phyloP scores from a whole-genome alignment of 2,113 vertebrate species.

The Eudyptes chrysolophus region DNA sequence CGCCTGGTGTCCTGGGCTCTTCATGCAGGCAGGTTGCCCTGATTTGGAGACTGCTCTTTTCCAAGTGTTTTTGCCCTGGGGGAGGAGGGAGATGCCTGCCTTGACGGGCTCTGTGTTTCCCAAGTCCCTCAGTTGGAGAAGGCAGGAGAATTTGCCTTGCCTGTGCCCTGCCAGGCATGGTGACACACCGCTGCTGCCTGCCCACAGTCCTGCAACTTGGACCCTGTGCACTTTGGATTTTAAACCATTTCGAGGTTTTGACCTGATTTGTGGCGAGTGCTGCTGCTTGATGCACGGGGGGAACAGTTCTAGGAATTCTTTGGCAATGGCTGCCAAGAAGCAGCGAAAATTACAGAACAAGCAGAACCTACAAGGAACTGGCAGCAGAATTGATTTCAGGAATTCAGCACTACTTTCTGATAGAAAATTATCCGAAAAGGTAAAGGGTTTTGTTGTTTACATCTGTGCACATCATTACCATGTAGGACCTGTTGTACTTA shows the following conservation, averaged over 20 bases:
- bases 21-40: not conserved
- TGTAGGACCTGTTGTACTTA: not conserved
- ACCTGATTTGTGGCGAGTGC: not conserved
- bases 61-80: not conserved
- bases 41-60: not conserved
- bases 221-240: not conserved
- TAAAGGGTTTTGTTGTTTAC: not conserved
- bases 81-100: not conserved
- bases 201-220: not conserved
- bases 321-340: not conserved
- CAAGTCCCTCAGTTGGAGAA: not conserved
- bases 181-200: not conserved
- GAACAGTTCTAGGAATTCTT: not conserved
- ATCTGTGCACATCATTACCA: not conserved
- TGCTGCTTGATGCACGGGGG: rapidly evolving
- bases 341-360: slow-evolving; percentile 1
- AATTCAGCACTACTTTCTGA: not conserved
- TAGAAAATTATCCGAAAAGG: not conserved
- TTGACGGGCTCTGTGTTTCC: not conserved
- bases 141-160: not conserved
- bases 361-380: not conserved
- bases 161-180: not conserved
- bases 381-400: not conserved
- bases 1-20: not conserved
- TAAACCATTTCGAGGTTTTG: not conserved